These are phyloP conservation scores for Nebria brevicollis DNA, from an alignment of 2,888 invertebrate species.

Conservation along the genomic window DNA sequence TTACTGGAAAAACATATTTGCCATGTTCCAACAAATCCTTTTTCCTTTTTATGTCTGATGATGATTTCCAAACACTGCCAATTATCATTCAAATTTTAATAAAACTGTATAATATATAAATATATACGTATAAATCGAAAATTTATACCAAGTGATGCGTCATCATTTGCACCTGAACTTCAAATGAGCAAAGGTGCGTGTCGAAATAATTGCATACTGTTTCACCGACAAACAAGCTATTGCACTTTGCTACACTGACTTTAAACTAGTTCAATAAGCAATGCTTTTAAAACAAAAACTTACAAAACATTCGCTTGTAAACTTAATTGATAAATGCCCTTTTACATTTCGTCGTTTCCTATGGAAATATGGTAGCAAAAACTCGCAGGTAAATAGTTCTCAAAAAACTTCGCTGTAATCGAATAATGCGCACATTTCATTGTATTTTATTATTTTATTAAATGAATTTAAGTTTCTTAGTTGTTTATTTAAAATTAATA, in stretches of 20 bases:
- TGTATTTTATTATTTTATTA: neutral
- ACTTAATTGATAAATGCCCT: neutral
- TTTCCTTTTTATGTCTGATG: too few species aligned
- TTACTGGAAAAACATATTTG: too few species aligned
- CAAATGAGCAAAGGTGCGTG: slow-evolving; percentile 17
- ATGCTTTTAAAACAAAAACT: neutral
- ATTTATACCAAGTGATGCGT: neutral
- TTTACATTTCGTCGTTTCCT: too few species aligned
- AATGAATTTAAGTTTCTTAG: neutral
- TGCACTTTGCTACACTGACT: slow-evolving; percentile 34
- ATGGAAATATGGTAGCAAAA: too few species aligned
- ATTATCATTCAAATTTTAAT: too few species aligned
- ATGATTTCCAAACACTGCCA: too few species aligned
- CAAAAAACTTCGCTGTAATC: too few species aligned
- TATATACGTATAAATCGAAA: neutral
- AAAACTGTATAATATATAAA: neutral
- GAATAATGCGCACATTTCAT: neutral
- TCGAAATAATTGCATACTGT: slow-evolving; percentile 33
- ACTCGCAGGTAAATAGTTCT: too few species aligned
- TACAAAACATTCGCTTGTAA: neutral
- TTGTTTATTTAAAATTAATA: neutral
- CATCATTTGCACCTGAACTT: slow-evolving; percentile 12
- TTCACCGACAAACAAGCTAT: slow-evolving; percentile 33
- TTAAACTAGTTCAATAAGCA: slow-evolving; percentile 27
- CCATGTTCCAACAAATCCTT: too few species aligned